Base-by-base conservation (phyloP, 1,140 invertebrate genomes). In the Subanguina moxae region DNA sequence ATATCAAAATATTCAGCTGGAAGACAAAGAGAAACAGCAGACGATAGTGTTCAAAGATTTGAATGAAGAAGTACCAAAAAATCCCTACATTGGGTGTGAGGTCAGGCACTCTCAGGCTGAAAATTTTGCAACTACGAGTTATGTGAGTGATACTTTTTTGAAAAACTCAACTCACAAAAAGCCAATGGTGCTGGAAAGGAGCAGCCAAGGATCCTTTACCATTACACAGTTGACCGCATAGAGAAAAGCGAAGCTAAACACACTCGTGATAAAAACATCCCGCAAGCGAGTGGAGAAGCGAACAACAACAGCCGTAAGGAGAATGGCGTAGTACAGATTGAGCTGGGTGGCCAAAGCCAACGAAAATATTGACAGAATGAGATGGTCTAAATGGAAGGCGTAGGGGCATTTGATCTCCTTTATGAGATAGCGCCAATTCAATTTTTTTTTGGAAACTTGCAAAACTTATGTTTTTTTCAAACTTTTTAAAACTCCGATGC, bases 11-110 rank as follows among this genome's bases (percentile, higher is more conserved):
- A 85, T 98, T 97, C 64, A 98, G 89, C 87, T 98, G 94, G 82
- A 97, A 97, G 68, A 92, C 91, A 78, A 89, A 94, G 0, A 97
- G 88, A 85, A 98, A 99, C 71, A 98, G 88, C 65, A 89, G 86
- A 61, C 92, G 87, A 79, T 98, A 98, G 84, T 98, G 94, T 78
- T 98, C 94, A 87, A 99, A 99, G 91, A 98, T 95, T 86, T 98
- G 94, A 0, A 93, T 96, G 81, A 98, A 98, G 83, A 98, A 98
- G 83, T 98, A 98, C 95, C 95, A 99, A 83, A 96, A 98, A 0
- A 98, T 84, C 1, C 95, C 95, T 78, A 96, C 91, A 82, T 97
- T 98, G 25, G 95, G 95, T 73, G 91, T 90, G 57, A 97, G 85
- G 85, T 98, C 94, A 25, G 91, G 91, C 23, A 95, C 91, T 57